These are phyloP conservation scores for Notiomystis cincta DNA, from an alignment of 2,113 vertebrate genomes.

Conservation along the genomic window DNA sequence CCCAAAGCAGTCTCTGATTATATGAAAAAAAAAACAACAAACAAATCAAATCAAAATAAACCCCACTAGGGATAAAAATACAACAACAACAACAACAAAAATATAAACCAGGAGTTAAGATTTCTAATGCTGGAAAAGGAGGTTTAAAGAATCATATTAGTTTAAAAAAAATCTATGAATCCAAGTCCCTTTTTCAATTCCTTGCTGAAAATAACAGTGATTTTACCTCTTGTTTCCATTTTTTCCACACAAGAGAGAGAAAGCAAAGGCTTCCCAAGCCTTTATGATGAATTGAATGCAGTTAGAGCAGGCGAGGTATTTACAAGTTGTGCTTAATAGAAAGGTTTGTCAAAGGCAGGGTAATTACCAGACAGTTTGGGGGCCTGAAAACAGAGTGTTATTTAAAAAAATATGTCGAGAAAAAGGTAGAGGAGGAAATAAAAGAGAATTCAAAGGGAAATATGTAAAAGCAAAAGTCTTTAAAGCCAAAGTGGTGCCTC, in stretches of 20 bases:
- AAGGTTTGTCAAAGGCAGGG: constrained; percentile 19
- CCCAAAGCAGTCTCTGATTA: neutral
- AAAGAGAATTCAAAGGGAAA: neutral
- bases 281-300: constrained; percentile 13
- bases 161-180: neutral
- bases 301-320: constrained; percentile 18
- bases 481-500: neutral
- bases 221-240: neutral
- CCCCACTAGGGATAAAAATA: neutral
- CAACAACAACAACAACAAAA: neutral
- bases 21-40: too few relatives aligned
- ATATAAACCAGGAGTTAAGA: neutral
- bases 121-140: neutral
- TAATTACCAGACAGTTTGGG: constrained; percentile 11
- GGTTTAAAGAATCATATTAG: neutral
- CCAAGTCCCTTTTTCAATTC: neutral
- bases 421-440: neutral
- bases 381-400: neutral
- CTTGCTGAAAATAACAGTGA: neutral
- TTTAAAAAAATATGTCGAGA: neutral
- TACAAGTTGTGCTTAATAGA: constrained; percentile 16
- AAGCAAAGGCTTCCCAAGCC: neutral
- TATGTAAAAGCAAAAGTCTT: neutral
- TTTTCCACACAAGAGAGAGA: neutral
- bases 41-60: neutral